These are phyloP conservation scores for Acleris laterana DNA, from an alignment of 2,888 invertebrate species.

Conservation along the genomic window DNA sequence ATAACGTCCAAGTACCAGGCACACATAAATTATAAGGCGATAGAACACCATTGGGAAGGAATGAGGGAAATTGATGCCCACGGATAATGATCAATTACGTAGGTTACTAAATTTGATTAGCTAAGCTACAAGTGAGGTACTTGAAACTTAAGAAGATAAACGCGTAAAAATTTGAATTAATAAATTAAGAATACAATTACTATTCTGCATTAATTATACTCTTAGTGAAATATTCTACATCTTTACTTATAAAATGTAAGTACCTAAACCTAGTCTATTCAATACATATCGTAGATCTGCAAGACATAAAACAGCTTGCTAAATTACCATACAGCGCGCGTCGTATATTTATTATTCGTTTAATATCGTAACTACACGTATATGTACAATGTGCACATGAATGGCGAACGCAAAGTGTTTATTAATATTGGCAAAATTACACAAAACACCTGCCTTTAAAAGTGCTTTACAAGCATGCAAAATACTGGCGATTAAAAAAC, in stretches of 20 bases:
- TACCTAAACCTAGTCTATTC: slow-evolving; percentile 5
- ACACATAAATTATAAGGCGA: slow-evolving; percentile 6
- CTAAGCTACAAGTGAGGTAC: no score
- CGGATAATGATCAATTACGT: background rate
- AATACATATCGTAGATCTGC: slow-evolving; percentile 8
- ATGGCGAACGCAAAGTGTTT: slow-evolving; percentile 34
- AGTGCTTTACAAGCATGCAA: slow-evolving; percentile 40
- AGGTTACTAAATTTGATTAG: background rate
- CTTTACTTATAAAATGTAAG: slow-evolving; percentile 6
- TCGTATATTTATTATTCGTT: slow-evolving; percentile 7
- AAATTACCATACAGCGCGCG: slow-evolving; percentile 28
- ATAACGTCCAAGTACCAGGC: slow-evolving; percentile 1
- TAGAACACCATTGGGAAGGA: background rate
- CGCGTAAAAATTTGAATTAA: no score
- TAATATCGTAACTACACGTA: slow-evolving; percentile 22
- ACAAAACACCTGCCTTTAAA: slow-evolving; percentile 47
- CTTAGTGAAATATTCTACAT: background rate
- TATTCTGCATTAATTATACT: no score
- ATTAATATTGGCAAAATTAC: slow-evolving; percentile 50
- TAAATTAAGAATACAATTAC: no score
- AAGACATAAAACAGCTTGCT: slow-evolving; percentile 26
- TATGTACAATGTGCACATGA: slow-evolving; percentile 28
- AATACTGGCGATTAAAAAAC: slow-evolving; percentile 21
- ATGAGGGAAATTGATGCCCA: slow-evolving; percentile 1
- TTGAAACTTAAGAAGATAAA: no score